Base-by-base conservation (phyloP, 2,797 vertebrate genomes). In the Peromyscus melanophrys region DNA sequence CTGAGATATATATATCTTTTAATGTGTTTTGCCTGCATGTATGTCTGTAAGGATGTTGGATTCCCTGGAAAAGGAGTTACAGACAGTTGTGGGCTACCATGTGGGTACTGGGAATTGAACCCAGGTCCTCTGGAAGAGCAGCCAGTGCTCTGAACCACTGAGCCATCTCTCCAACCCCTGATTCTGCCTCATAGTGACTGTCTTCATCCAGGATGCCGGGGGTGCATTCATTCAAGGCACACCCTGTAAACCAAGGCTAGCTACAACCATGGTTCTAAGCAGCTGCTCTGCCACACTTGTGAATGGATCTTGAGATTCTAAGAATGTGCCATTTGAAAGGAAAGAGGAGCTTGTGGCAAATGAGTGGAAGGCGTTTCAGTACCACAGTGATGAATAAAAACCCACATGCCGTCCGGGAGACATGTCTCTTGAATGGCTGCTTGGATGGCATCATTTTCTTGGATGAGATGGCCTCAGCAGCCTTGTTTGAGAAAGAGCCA, bases 401-500 rank as follows among this genome's bases (percentile, higher is more conserved):
- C 10, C n/a, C 87, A 69, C 57, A 16, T 93, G 59, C 63, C 34
- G 46, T 83, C 84, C 75, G 90, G 69, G 77, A 95, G 52, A 49
- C 57, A 77, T 49, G 49, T 29, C 86, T 81, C 87, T 77, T 81
- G 61, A 93, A 57, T 81, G 63, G 21, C 43, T 55, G 73, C 34
- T 96, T 93, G 61, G 65, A 57, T 87, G 63, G 17, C 55, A 75
- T 91, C 71, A 93, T 96, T 96, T 93, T 96, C 83, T 91, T 75
- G 49, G 89, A 88, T 95, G 52, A 77, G 91, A 67, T 87, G 46
- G 55, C 86, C 40, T 97, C 49, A 94, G 81, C 71, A 95, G n/a
- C 57, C 89, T 95, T 95, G 61, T 96, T 83, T 95, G 86, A 96
- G 92, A 95, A 69, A 37, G 31, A 96, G 52, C 92, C 86, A 94